phyloP scores from a whole-genome alignment of 2,797 vertebrate genomes.

The Macropodus opercularis region DNA sequence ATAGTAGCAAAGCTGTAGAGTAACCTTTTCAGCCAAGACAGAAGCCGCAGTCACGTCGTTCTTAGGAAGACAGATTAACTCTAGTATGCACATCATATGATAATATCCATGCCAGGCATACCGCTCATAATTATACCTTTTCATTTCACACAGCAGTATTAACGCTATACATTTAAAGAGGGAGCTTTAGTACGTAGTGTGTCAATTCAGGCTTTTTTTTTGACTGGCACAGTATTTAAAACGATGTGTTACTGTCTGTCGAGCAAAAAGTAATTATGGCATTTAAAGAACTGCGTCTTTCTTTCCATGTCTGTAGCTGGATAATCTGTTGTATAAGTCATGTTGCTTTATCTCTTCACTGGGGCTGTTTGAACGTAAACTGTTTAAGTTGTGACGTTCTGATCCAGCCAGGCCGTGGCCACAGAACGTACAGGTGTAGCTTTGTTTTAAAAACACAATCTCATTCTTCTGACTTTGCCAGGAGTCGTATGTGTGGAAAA shows the following conservation, averaged over 20 bases:
- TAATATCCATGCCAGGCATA: conserved; percentile 30
- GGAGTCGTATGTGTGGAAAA: conserved; percentile 86
- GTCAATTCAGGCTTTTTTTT: conserved; percentile 5
- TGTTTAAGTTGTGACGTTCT: neutral
- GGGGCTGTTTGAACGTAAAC: neutral
- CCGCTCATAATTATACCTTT: conserved; percentile 23
- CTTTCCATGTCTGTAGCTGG: neutral
- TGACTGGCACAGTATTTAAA: neutral
- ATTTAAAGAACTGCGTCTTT: neutral
- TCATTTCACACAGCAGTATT: conserved; percentile 13
- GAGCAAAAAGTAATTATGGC: neutral
- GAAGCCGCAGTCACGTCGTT: conserved; percentile 46
- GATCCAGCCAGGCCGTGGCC: neutral
- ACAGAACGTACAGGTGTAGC: conserved; percentile 3
- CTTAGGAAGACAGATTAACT: conserved; percentile 42
- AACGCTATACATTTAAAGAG: neutral
- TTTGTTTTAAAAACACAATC: conserved; percentile 18
- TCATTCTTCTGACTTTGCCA: conserved; percentile 60
- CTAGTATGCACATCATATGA: conserved; percentile 38
- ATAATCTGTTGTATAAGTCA: neutral
- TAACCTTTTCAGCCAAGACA: conserved; percentile 61
- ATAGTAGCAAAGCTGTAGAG: conserved; percentile 36
- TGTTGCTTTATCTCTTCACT: neutral
- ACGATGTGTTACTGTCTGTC: neutral
- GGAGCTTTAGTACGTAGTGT: neutral